phyloP scores from a whole-genome alignment of 2,888 invertebrate genomes.

The Eumacrocentrus americanus region DNA sequence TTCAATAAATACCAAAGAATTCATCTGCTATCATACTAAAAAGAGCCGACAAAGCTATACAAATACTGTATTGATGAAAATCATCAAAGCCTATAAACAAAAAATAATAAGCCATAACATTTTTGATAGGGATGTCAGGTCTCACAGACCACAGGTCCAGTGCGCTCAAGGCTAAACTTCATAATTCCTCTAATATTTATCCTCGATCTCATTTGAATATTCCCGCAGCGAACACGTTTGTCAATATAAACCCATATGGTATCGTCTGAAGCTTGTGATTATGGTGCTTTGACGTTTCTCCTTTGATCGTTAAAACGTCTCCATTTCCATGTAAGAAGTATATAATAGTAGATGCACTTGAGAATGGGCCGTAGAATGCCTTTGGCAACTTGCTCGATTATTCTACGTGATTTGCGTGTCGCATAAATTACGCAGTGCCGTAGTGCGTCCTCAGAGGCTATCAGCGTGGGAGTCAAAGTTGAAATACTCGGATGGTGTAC shows the following conservation, averaged over 20 bases:
- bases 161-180: neutral
- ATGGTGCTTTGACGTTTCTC: neutral
- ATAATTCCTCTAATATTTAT: conserved; percentile 9
- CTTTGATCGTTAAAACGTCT: neutral
- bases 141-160: too few species aligned
- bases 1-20: too few species aligned
- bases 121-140: too few species aligned
- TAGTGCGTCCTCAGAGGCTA: conserved; percentile 6
- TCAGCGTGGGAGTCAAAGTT: conserved; percentile 21
- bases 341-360: too few species aligned
- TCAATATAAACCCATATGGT: too few species aligned
- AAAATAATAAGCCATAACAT: too few species aligned
- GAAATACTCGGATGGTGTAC: neutral
- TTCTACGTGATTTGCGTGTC: conserved; percentile 19
- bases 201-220: conserved; percentile 9
- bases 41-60: too few species aligned
- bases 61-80: too few species aligned
- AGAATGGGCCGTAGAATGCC: too few species aligned
- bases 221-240: neutral
- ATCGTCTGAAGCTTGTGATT: neutral
- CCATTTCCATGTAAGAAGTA: too few species aligned
- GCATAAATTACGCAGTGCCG: conserved; percentile 18
- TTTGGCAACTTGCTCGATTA: neutral
- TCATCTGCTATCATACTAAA: too few species aligned
- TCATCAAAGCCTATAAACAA: too few species aligned